Percentiles rank a stretch among this genome's conserved stretches.
Evolutionary conservation across 2,888 invertebrate genomes (phyloP).

Genomic region (Oligia fasciuncula): DNA sequence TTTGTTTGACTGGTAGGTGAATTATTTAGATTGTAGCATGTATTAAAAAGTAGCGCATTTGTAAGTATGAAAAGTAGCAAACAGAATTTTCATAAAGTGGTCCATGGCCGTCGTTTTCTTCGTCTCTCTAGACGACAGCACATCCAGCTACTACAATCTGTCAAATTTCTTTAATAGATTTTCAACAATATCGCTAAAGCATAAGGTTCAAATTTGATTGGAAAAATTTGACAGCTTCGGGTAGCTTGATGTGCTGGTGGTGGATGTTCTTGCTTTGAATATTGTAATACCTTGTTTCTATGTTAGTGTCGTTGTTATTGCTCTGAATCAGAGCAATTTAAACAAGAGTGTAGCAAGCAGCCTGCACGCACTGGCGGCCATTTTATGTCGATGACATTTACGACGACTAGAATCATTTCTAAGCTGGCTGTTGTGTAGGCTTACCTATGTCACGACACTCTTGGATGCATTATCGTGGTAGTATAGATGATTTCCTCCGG

Average conservation of each 20-base stretch:
- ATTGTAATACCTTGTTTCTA: not conserved
- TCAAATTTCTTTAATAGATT: too few relatives aligned
- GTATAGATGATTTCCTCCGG: not conserved
- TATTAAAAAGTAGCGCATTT: not conserved
- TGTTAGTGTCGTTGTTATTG: not conserved
- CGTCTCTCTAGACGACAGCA: not conserved
- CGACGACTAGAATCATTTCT: too few relatives aligned
- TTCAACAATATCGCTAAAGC: too few relatives aligned
- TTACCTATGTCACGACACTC: not conserved
- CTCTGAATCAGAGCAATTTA: constrained; percentile 5
- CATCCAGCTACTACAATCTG: too few relatives aligned
- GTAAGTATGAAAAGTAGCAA: not conserved
- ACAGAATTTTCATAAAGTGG: not conserved
- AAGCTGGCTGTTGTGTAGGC: not conserved
- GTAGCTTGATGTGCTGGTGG: too few relatives aligned
- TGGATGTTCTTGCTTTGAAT: not conserved
- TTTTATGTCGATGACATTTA: not conserved
- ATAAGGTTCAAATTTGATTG: too few relatives aligned
- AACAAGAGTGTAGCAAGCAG: constrained; percentile 6
- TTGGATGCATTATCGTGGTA: not conserved
- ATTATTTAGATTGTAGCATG: constrained; percentile 25
- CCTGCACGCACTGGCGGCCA: not conserved
- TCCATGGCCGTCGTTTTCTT: not conserved
- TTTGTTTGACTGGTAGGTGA: constrained; percentile 22
- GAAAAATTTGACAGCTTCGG: too few relatives aligned